Evolutionary conservation across 2,888 invertebrate genomes (phyloP).

Genomic region (Oxycera nigricornis): DNA sequence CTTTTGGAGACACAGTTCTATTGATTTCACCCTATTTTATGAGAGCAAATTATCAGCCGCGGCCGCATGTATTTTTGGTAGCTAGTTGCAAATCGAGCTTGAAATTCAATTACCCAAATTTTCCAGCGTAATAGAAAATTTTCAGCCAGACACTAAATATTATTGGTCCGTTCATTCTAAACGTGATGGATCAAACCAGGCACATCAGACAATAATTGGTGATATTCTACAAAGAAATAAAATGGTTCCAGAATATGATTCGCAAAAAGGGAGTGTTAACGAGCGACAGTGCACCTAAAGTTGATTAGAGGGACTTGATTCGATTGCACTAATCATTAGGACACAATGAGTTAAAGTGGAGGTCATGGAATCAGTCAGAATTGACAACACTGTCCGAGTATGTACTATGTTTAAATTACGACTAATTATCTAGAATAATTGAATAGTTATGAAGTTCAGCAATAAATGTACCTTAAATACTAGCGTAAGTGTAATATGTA

Average conservation of each 20-base stretch:
- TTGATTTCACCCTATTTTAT: too few relatives aligned
- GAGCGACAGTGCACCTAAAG: neutral
- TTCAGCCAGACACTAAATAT: neutral
- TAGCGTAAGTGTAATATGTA: too few relatives aligned
- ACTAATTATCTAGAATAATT: too few relatives aligned
- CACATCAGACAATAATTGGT: too few relatives aligned
- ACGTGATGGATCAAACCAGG: neutral
- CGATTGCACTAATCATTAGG: too few relatives aligned
- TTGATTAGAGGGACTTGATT: neutral
- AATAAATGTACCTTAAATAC: too few relatives aligned
- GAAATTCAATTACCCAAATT: neutral
- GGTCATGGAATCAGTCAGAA: too few relatives aligned
- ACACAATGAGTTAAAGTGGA: too few relatives aligned
- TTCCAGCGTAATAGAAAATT: neutral
- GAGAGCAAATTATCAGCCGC: neutral
- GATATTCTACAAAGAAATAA: neutral
- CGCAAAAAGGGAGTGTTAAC: neutral
- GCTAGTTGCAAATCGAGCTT: neutral
- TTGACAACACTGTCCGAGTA: too few relatives aligned
- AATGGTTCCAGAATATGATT: neutral
- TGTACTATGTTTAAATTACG: too few relatives aligned
- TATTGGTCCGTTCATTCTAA: neutral
- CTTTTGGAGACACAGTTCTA: too few relatives aligned
- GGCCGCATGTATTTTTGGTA: neutral
- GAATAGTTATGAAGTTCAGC: too few relatives aligned